phyloP scores from a whole-genome alignment of 2,888 invertebrate species.

The Linnaemya tessellans region DNA sequence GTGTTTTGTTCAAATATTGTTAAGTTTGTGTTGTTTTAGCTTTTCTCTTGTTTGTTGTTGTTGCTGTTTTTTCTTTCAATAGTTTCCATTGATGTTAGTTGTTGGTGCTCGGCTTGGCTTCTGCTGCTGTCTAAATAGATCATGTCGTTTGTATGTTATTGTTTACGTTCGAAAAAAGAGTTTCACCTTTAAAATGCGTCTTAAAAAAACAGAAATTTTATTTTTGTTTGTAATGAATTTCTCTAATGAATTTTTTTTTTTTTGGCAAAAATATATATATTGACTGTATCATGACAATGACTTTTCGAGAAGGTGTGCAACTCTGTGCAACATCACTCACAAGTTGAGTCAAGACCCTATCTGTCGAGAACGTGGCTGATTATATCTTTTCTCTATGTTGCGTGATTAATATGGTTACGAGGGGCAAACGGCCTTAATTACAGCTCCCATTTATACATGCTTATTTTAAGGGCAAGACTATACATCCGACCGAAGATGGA shows the following conservation, averaged over 20 bases:
- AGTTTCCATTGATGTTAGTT: constrained; percentile 42
- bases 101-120: constrained; percentile 38
- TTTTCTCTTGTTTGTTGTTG: neutral
- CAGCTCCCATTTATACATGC: too few species aligned
- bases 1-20: constrained; percentile 58
- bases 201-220: constrained; percentile 53
- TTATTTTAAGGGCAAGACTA: too few species aligned
- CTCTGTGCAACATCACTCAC: too few species aligned
- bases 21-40: constrained; percentile 19
- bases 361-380: too few species aligned
- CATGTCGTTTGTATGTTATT: constrained; percentile 36
- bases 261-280: constrained; percentile 70
- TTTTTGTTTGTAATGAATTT: constrained; percentile 65
- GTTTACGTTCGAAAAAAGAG: constrained; percentile 62
- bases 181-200: constrained; percentile 71
- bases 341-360: too few species aligned
- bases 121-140: constrained; percentile 50
- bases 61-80: constrained; percentile 20
- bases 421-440: too few species aligned
- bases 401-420: too few species aligned
- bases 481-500: too few species aligned
- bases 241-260: constrained; percentile 72
- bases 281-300: neutral
- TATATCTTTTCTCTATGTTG: too few species aligned
- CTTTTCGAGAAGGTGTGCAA: neutral